A percentile compares a stretch with the other conserved stretches of the same genome.
phyloP scores from a whole-genome alignment of 2,797 vertebrate genomes.

The Capromys pilorides region DNA sequence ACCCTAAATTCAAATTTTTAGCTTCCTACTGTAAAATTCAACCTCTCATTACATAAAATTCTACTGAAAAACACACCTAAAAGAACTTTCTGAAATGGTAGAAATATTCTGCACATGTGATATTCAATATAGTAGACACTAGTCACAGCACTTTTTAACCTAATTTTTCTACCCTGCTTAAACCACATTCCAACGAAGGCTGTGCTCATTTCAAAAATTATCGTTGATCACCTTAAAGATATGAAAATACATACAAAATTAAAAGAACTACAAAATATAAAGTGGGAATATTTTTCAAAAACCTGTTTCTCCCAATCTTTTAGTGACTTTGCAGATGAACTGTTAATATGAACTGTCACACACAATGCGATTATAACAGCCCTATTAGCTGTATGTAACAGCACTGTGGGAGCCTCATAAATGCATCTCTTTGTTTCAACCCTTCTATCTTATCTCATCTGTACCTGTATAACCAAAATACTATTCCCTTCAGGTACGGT shows the following conservation, averaged over 20 bases:
- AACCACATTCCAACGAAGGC: not conserved
- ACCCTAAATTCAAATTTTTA: not conserved
- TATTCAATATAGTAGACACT: not conserved
- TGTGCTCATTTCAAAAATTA: slow-evolving; percentile 2
- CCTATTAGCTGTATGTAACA: slow-evolving; percentile 31
- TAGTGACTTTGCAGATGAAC: not conserved
- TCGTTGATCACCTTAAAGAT: not conserved
- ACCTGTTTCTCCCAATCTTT: not conserved
- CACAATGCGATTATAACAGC: not conserved
- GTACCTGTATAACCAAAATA: not conserved
- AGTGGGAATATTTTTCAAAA: slow-evolving; percentile 26
- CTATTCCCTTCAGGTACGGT: not conserved
- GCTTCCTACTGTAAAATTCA: not conserved
- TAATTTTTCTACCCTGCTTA: slow-evolving; percentile 20
- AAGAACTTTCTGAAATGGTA: not conserved
- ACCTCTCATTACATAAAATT: not conserved
- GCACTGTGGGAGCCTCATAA: slow-evolving; percentile 13
- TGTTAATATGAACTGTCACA: slow-evolving; percentile 8
- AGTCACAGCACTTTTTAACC: not conserved
- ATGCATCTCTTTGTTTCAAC: slow-evolving; percentile 33
- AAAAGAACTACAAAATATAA: not conserved
- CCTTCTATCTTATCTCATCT: not conserved
- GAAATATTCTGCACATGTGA: not conserved
- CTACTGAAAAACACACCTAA: not conserved
- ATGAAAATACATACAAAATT: slow-evolving; percentile 42